Conservation (phyloP, 2,113 vertebrate genomes). For the Hipposideros armiger region DNA sequence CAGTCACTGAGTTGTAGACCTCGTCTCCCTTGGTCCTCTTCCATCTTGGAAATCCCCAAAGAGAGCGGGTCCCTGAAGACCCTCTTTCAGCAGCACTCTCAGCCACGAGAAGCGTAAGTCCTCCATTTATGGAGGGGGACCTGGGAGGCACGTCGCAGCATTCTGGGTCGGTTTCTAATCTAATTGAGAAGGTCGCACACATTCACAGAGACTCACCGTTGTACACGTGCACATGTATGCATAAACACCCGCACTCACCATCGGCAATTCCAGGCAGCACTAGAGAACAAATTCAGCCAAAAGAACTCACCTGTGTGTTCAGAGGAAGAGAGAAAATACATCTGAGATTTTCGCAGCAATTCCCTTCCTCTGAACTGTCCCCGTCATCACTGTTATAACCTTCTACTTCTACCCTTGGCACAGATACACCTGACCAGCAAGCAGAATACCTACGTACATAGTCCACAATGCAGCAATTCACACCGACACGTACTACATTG, state of each 20-base stretch:
- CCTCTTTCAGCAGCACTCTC: not conserved
- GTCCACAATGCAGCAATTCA: not conserved
- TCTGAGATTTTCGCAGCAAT: not conserved
- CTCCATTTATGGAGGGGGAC: not conserved
- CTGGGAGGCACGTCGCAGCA: too few relatives aligned
- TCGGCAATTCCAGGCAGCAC: not conserved
- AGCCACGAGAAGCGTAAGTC: too few relatives aligned
- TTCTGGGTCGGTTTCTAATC: not conserved
- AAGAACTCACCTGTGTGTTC: not conserved
- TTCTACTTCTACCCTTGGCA: not conserved
- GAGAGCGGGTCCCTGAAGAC: not conserved
- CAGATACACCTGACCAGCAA: accelerated
- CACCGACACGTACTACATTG: not conserved
- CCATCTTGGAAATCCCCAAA: not conserved
- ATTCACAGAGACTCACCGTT: not conserved
- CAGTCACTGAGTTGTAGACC: not conserved
- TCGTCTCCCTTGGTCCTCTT: too few relatives aligned
- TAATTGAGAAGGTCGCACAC: not conserved
- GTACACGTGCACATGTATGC: not conserved
- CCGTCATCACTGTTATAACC: accelerated
- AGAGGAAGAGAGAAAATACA: not conserved
- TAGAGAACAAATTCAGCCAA: not conserved
- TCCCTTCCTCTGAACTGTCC: not conserved
- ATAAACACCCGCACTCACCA: accelerated
- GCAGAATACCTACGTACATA: accelerated